These are phyloP conservation scores for Peucedramus taeniatus DNA, from an alignment of 2,113 vertebrate species.

Conservation along the genomic window DNA sequence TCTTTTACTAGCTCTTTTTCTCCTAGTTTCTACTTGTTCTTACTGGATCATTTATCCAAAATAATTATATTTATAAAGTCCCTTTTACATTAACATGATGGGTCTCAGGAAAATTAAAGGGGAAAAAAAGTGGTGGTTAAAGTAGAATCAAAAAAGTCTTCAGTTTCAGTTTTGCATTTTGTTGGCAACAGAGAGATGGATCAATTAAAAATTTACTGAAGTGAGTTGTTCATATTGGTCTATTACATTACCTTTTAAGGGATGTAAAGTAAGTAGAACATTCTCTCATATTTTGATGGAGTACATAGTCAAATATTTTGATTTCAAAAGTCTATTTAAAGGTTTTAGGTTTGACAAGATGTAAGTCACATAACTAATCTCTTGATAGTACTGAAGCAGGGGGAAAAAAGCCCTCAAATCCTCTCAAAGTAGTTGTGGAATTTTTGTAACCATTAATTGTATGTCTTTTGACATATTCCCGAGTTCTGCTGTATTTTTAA, in stretches of 20 bases:
- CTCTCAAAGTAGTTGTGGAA: not conserved
- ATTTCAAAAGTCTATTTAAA: slow-evolving; percentile 25
- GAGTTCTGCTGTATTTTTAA: slow-evolving; percentile 16
- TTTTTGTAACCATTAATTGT: slow-evolving; percentile 14
- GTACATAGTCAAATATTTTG: slow-evolving; percentile 34
- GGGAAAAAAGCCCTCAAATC: not conserved
- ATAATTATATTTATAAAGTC: not conserved
- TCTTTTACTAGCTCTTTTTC: not conserved
- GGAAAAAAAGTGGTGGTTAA: not conserved
- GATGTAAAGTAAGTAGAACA: not conserved
- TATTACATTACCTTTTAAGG: not conserved
- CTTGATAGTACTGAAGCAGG: not conserved
- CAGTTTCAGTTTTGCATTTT: not conserved
- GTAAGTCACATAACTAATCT: not conserved
- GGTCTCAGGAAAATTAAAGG: not conserved
- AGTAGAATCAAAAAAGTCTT: not conserved
- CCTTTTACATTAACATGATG: not conserved
- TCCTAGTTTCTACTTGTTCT: not conserved
- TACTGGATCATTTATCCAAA: not conserved
- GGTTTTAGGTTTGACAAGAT: slow-evolving; percentile 26
- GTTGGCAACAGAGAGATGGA: not conserved
- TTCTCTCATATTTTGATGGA: slow-evolving; percentile 19
- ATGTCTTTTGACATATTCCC: not conserved
- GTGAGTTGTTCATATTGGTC: not conserved
- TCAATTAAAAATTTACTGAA: not conserved